Base-by-base conservation (phyloP, 2,113 vertebrate genomes). In the Microtus pennsylvanicus region DNA sequence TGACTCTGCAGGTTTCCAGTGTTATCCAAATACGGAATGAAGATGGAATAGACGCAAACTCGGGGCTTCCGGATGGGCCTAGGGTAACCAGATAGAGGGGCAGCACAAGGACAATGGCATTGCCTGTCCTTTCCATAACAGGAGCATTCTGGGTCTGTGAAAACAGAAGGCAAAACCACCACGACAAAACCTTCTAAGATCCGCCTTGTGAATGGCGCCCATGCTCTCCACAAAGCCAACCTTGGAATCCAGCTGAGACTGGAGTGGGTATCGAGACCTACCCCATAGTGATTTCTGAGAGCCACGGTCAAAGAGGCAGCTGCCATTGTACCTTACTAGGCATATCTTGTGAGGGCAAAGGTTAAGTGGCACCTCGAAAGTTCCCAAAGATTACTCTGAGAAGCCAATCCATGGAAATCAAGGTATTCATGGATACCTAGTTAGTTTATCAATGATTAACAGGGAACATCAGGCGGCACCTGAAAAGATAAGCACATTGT, bases 251-350 rank as follows among this genome's bases (percentile, higher is more conserved):
- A 30, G 16, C 28, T 78, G 63, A 65, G 28, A 52, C 9, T 13
- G 14, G 2, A 10, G 30, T 52, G 22, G 22, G 22, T 0, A 13
- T 21, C 2, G 2, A n/a, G 7, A 6, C 9, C 33, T 58, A 26
- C 26, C 8, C 8, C 2, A 0, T 9, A 19, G 30, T 63, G 8
- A 50, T n/a, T 90, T 28, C 69, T 24, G 12, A n/a, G 65, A 6
- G 6, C 47, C 30, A 17, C 0, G 2, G 33, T 26, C 70, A 58
- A 47, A 45, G 28, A n/a, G 13, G 4, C 28, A 42, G 21, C 45
- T 72, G 28, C 67, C 17, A 11, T 52, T 58, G 50, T 42, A 67
- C 35, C 45, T 11, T 1, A 35, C 12, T 1, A 7, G 11, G 52
- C 55, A 82, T 42, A 80, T 55, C n/a, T 85, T 74, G 38, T 2